Base-by-base conservation (phyloP, 2,797 vertebrate species). In the Rhinoraja longicauda region DNA sequence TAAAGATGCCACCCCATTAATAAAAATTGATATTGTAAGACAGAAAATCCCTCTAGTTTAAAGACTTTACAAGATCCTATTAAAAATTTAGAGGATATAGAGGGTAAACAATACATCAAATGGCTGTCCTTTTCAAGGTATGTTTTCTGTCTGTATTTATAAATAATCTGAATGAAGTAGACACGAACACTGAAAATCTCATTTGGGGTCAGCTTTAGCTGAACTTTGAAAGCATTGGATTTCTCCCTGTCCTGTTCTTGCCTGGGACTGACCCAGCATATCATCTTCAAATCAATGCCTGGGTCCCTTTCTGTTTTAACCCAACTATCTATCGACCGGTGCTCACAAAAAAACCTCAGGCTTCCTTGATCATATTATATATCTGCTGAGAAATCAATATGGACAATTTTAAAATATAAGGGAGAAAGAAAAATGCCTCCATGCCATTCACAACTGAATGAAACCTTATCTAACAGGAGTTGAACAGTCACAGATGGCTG, bases 251-350 rank as follows among this genome's bases (percentile, higher is more conserved):
- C 94, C 93, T 94, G 94, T 94, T 95, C 93, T 94, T 94, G 93
- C 75, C 93, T 94, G 93, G 93, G 94, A 93, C 93, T 93, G 94
- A 95, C 96, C 95, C 95, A 94, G 93, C 93, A 90, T 94, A 93
- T 95, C 95, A 94, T 95, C 95, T 95, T 94, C 94, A 94, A 95
- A 97, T 98, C 96, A 96, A 97, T 97, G 95, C 93, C 57, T 94
- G 97, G 96, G 96, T 97, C 95, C 96, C 96, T 97, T 97, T 92
- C 67, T 92, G 70, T 92, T 96, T 96, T 95, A 97, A 95, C 95
- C 95, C 94, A 94, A 95, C 95, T 94, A 93, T 86, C 78, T 95
- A 98, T 97, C 94, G 97, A 98, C 36, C 26, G 13, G 39, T 21
- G 21, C 84, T 64, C 70, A 75, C 90, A 73, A 91, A 73, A 64